Base-by-base conservation (phyloP, 2,113 vertebrate genomes). In the Girardinichthys multiradiatus region DNA sequence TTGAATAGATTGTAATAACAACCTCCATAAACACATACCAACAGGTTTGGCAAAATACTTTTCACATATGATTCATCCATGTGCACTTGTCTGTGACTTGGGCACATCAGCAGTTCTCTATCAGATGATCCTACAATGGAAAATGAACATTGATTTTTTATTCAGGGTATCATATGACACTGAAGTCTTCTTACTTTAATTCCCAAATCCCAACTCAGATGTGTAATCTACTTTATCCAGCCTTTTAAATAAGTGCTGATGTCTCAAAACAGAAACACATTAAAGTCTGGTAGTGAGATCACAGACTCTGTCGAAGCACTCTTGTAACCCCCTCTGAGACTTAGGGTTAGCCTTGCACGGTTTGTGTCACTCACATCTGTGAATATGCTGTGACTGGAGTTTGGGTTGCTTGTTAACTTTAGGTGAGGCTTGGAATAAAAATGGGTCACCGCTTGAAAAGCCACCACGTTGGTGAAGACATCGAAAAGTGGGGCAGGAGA, bases 401-500 rank as follows among this genome's bases (percentile, higher is more conserved):
- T 39, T 48, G 14, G 24, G n/a, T 29, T 64, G 69, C 19, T 64
- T 27, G 61, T 68, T 74, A 65, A 74, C 42, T 72, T 67, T 59
- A 33, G 57, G 81, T 61, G 63, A 70, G 62, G 15, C 35, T 64
- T 67, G 71, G 39, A 26, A 65, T 64, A 69, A 27, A 70, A 67
- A 11, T 0, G 24, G 17, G 60, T 77, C 69, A 71, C 73, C 64
- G 48, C 67, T 19, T 54, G 76, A 77, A 77, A 81, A 76, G 62
- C 66, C 35, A 58, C 31, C 30, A 64, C 51, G 54, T 28, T 64
- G 37, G 35, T 48, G 72, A 67, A 76, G 60, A 75, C 63, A 63
- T 30, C 5, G 42, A 11, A 81, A 86, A 81, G 72, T 85, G 68
- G 86, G 73, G 69, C 82, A 85, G 67, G 48, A 64, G 87, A 90